Evolutionary conservation across 2,888 invertebrate species (phyloP).

Genomic region (Metallyticus violacea): DNA sequence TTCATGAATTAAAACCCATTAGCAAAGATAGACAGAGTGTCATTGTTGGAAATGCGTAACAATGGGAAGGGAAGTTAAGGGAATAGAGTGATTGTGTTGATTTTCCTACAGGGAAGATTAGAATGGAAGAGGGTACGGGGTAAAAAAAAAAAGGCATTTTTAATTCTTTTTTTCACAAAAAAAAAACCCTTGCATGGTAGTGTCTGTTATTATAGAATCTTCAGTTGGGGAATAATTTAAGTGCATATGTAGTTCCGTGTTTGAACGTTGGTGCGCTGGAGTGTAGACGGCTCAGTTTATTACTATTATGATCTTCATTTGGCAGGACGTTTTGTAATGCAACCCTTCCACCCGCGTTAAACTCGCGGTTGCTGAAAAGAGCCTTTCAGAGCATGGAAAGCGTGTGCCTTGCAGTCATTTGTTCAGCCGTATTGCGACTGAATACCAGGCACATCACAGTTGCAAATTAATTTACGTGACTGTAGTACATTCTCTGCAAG

Average conservation of each 20-base stretch:
- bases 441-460: too few relatives aligned
- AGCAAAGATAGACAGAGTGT: conserved; percentile 20
- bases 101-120: background rate
- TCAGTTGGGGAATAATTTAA: background rate
- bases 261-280: background rate
- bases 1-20: conserved; percentile 28
- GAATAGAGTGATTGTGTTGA: conserved; percentile 3
- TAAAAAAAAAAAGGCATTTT: background rate
- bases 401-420: background rate
- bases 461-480: background rate
- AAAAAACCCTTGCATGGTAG: background rate
- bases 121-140: background rate
- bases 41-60: background rate
- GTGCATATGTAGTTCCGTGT: background rate
- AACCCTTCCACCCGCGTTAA: background rate
- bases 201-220: background rate
- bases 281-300: background rate
- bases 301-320: background rate
- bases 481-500: too few relatives aligned
- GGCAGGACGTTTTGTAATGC: background rate
- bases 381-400: background rate
- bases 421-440: background rate
- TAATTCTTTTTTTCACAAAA: background rate
- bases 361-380: background rate
- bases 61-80: background rate